Conservation (phyloP, 2,797 vertebrate genomes). For the Galagoides demidoff region DNA sequence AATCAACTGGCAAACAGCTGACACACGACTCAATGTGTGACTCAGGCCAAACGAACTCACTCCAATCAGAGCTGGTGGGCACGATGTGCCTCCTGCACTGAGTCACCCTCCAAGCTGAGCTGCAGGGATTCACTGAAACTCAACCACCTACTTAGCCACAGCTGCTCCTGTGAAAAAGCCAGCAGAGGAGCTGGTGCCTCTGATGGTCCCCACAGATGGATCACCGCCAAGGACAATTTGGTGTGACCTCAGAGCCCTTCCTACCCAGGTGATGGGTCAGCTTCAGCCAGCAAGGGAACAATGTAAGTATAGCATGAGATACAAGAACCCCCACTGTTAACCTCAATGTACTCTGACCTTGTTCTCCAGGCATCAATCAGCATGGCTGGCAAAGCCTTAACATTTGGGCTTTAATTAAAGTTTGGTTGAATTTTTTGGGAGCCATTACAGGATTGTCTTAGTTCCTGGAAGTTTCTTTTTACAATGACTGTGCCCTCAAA, state of each 20-base stretch:
- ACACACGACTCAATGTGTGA: conserved; percentile 53
- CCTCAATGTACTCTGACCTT: not conserved
- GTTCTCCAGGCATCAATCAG: not conserved
- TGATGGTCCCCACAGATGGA: not conserved
- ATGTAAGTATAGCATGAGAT: not conserved
- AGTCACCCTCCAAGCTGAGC: conserved; percentile 72
- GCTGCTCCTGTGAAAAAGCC: conserved; percentile 54
- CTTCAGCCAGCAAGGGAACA: not conserved
- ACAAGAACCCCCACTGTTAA: not conserved
- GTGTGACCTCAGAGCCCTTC: conserved; percentile 65
- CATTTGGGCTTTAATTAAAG: not conserved
- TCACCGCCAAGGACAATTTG: conserved; percentile 50
- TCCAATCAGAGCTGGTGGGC: conserved; percentile 57
- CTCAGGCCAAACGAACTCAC: conserved; percentile 67
- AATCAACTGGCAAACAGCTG: conserved; percentile 34
- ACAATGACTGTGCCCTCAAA: not conserved
- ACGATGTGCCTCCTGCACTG: conserved; percentile 67
- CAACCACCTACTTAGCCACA: conserved; percentile 76
- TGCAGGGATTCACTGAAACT: conserved; percentile 41
- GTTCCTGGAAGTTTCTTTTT: conserved; percentile 23
- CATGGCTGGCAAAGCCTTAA: not conserved
- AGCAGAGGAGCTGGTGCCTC: not conserved
- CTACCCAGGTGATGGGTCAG: not conserved
- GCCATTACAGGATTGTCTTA: conserved; percentile 11
- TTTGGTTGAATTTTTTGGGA: not conserved